These are phyloP conservation scores for Thinocorus orbignyianus DNA, from an alignment of 2,113 vertebrate genomes.

Conservation along the genomic window DNA sequence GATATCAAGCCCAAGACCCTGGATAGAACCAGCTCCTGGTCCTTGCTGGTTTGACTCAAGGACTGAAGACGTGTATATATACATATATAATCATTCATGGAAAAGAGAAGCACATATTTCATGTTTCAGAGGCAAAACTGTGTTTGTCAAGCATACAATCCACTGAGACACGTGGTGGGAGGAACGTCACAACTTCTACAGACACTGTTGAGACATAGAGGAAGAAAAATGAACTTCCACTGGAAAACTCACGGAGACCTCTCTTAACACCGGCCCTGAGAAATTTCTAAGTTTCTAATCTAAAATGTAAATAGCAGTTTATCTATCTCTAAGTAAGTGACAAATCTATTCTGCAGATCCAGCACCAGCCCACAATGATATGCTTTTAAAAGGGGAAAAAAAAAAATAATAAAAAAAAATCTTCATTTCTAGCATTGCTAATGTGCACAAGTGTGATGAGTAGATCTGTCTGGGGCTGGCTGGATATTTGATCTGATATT, in stretches of 20 bases:
- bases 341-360: background rate
- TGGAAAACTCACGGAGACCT: background rate
- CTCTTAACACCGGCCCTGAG: background rate
- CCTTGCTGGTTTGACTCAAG: background rate
- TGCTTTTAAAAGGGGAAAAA: background rate
- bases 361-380: background rate
- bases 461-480: background rate
- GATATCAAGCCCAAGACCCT: rapidly evolving
- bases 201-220: background rate
- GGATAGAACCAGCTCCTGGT: background rate
- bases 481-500: background rate
- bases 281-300: background rate
- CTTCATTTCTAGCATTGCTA: background rate
- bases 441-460: background rate
- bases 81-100: background rate
- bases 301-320: background rate
- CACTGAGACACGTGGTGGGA: background rate
- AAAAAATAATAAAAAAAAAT: too few species aligned
- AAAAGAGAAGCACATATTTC: background rate
- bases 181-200: background rate
- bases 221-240: background rate
- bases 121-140: background rate
- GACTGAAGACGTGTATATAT: background rate
- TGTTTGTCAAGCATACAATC: background rate
- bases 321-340: background rate